Percentiles rank a stretch among this genome's conserved stretches.
Evolutionary conservation across 2,797 vertebrate species (phyloP).

Genomic region (Rhinoraja longicauda): DNA sequence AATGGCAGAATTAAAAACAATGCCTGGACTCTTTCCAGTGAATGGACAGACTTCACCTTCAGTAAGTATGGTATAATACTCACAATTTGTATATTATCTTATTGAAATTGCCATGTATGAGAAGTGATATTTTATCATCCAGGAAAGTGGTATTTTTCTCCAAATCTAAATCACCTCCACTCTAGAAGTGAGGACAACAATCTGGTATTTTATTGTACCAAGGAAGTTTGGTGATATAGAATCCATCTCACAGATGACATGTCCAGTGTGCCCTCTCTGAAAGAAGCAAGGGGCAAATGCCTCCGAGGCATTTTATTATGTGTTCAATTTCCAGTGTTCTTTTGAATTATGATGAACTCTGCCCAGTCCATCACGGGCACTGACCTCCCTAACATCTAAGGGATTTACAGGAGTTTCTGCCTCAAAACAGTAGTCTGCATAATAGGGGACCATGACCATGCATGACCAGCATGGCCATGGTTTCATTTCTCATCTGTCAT

Average conservation of each 20-base stretch:
- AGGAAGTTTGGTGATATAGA: neutral
- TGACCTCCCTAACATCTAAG: too few species aligned
- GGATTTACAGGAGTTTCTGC: too few species aligned
- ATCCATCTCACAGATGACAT: too few species aligned
- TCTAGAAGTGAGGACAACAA: neutral
- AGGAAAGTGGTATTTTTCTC: neutral
- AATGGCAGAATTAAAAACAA: constrained; percentile 77
- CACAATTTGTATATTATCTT: neutral
- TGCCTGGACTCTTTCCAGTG: constrained; percentile 72
- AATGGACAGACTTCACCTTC: constrained; percentile 55
- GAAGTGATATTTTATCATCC: neutral
- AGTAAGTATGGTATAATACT: constrained; percentile 59
- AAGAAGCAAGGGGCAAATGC: neutral
- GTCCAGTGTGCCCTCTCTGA: neutral
- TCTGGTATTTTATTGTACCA: neutral
- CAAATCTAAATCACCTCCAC: neutral
- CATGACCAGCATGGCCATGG: too few species aligned
- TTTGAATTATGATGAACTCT: neutral
- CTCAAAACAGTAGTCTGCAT: too few species aligned
- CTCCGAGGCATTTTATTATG: neutral
- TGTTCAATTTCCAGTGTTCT: neutral
- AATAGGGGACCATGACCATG: too few species aligned
- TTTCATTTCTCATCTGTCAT: too few species aligned
- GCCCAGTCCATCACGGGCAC: too few species aligned
- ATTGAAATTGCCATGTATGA: neutral